A percentile compares a stretch with the other conserved stretches of the same genome.
Conservation (phyloP, 2,888 invertebrate species). For the Nomada goodeniana region DNA sequence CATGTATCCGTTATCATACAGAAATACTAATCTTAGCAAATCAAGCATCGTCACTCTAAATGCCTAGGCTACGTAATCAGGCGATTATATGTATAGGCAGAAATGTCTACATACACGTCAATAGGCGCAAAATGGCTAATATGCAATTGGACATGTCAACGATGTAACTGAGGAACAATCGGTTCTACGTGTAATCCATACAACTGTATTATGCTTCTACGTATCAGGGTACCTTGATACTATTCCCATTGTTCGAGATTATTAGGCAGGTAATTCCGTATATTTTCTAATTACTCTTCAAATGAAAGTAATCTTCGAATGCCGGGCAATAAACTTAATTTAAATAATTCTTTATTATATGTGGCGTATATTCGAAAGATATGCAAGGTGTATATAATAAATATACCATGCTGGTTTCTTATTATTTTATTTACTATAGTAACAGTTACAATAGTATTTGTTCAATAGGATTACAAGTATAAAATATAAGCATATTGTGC, state of each 20-base stretch:
- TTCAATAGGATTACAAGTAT: no score
- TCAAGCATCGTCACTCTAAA: slow-evolving; percentile 15
- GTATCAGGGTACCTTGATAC: not conserved
- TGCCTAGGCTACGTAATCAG: slow-evolving; percentile 5
- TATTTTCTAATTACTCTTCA: no score
- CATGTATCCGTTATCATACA: slow-evolving; percentile 9
- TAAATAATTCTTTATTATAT: no score
- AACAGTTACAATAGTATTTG: no score
- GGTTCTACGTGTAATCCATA: slow-evolving; percentile 9
- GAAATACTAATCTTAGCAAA: slow-evolving; percentile 30
- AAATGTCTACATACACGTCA: not conserved
- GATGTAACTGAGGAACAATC: slow-evolving; percentile 16
- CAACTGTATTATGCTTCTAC: not conserved
- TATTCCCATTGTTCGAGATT: not conserved
- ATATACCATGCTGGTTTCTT: no score
- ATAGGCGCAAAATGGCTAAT: slow-evolving; percentile 28
- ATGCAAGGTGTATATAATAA: no score
- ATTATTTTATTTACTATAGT: no score
- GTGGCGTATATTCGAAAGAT: no score
- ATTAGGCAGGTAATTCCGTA: no score
- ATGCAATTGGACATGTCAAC: slow-evolving; percentile 17
- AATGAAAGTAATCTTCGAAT: no score
- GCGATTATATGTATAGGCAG: not conserved
- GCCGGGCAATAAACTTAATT: no score
- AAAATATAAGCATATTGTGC: no score